A percentile compares a stretch with the other conserved stretches of the same genome.
Evolutionary conservation across 2,888 invertebrate genomes (phyloP).

Genomic region (Hylaea fasciaria): DNA sequence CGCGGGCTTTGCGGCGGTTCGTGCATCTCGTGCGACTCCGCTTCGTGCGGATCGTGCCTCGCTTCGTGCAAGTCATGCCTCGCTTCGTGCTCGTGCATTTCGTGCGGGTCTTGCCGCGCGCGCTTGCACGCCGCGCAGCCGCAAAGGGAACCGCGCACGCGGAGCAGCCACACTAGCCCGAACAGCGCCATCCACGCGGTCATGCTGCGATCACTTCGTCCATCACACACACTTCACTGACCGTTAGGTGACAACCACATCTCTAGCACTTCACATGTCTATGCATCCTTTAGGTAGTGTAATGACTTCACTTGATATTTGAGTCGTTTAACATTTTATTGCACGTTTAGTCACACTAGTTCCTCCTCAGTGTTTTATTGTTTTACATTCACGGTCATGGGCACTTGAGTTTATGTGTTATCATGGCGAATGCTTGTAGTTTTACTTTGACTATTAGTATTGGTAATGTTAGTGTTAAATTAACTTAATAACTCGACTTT

Average conservation of each 20-base stretch:
- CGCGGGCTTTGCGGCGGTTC: slow-evolving; percentile 38
- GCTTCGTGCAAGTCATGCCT: slow-evolving; percentile 29
- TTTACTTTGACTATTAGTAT: not conserved
- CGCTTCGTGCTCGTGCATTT: slow-evolving; percentile 62
- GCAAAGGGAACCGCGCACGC: slow-evolving; percentile 91
- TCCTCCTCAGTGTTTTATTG: too few species aligned
- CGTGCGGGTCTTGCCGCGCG: slow-evolving; percentile 68
- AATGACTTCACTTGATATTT: not conserved
- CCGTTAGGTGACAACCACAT: slow-evolving; percentile 34
- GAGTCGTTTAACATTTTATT: slow-evolving; percentile 1
- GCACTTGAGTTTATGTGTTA: not conserved
- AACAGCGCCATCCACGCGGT: slow-evolving; percentile 92
- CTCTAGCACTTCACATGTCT: slow-evolving; percentile 16
- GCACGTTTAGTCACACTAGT: too few species aligned
- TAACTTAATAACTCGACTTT: too few species aligned
- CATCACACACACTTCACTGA: slow-evolving; percentile 57
- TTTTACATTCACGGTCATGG: too few species aligned
- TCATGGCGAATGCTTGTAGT: not conserved
- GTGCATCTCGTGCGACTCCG: slow-evolving; percentile 12
- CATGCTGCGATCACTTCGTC: slow-evolving; percentile 76
- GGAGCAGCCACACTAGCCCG: slow-evolving; percentile 93
- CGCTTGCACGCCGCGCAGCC: slow-evolving; percentile 89
- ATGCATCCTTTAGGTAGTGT: too few species aligned
- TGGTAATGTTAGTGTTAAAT: too few species aligned
- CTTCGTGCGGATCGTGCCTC: slow-evolving; percentile 24